Evolutionary conservation across 2,113 vertebrate species (phyloP).

Genomic region (Pteronura brasiliensis): DNA sequence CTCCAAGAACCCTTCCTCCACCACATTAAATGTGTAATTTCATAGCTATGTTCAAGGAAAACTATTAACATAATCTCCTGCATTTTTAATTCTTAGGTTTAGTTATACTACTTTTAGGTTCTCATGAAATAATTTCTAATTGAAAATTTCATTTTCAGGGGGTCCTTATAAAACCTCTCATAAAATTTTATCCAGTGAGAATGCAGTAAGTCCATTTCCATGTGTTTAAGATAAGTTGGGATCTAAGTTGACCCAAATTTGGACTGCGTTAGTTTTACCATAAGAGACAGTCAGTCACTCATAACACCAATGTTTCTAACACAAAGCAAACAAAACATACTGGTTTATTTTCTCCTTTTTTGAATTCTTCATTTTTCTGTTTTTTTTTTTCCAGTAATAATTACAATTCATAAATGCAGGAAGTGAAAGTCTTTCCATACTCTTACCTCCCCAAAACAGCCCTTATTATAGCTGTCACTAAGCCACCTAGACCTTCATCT

Average conservation of each 20-base stretch:
- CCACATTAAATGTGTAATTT: not conserved
- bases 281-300: not conserved
- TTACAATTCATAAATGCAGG: not conserved
- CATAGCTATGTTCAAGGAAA: not conserved
- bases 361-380: not conserved
- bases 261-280: not conserved
- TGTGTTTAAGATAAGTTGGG: not conserved
- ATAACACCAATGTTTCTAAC: not conserved
- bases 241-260: not conserved
- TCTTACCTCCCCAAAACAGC: not conserved
- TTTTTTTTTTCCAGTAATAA: not conserved
- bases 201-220: not conserved
- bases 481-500: not conserved
- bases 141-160: not conserved
- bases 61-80: not conserved
- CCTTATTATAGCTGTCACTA: not conserved
- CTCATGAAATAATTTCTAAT: slow-evolving; percentile 7
- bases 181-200: not conserved
- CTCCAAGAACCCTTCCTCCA: not conserved
- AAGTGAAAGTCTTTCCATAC: not conserved
- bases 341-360: not conserved
- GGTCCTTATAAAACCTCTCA: not conserved
- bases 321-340: not conserved
- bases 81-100: not conserved
- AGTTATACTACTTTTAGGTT: not conserved